Base-by-base conservation (phyloP, 2,113 vertebrate species). In the Brachionichthys hirsutus region DNA sequence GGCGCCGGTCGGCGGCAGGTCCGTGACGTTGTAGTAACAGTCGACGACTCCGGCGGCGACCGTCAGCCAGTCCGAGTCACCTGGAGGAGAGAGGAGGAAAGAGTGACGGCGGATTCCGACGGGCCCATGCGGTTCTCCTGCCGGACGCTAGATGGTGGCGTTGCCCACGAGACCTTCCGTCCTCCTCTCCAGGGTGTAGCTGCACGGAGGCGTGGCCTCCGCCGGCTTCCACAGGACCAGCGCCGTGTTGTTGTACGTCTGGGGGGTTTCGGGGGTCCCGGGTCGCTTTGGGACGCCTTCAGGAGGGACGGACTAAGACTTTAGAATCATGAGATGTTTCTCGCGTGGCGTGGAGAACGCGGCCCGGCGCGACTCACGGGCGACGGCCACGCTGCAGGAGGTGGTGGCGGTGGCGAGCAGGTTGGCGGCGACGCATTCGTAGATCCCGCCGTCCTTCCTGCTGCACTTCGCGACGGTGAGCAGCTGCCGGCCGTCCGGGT, bases 201-300 rank as follows among this genome's bases (percentile, higher is more conserved):
- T 95, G 86, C 95, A 97, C 1, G 94, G 95, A 1, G 94, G 89
- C 66, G 87, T 92, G 49, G 92, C 92, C 61, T 96, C 94, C 0
- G 93, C 91, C 0, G 95, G 94, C 68, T 95, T 98, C 97, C 97
- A 99, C 12, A 96, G 83, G 55, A 98, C 94, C 87, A 99, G 82
- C 1, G 94, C 95, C 0, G 95, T 97, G 86, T 96, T 94, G 80
- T 93, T 94, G 76, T 95, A 98, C 9, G 92, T 95, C 86, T 98
- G 97, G 4, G 95, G 93, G 22, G 97, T 90, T 84, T 99, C 97
- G 0, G 96, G 97, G 5, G 94, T 95, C 3, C 94, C 92, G 0
- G 96, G 94, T 3, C 90, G 88, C 24, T 94, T 94, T 0, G 97
- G 97, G 34, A 95, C 77, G 42, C 92, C 97, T 98, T 40, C 1